A percentile compares a stretch with the other conserved stretches of the same genome.
These are phyloP conservation scores for Drosophila miranda DNA, from an alignment of 1,140 invertebrate genomes.

Conservation along the genomic window DNA sequence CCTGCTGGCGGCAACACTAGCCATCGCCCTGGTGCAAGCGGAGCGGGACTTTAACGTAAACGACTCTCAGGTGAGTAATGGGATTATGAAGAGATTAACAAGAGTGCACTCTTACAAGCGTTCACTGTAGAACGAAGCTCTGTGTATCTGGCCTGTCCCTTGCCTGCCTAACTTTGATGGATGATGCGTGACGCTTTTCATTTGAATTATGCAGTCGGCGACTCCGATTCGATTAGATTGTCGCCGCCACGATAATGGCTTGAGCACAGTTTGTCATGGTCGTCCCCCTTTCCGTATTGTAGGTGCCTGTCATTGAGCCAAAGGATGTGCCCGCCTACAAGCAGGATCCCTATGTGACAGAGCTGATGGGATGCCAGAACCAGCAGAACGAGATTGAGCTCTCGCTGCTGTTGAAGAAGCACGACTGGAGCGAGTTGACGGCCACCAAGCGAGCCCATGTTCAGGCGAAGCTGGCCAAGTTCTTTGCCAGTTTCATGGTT, in stretches of 20 bases:
- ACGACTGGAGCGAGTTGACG: constrained; percentile 75
- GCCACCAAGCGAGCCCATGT: constrained; percentile 65
- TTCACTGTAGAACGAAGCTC: background rate
- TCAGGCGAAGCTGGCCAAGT: constrained; percentile 75
- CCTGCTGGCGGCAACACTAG: constrained; percentile 19
- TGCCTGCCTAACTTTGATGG: constrained; percentile 60
- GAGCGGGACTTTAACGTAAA: constrained; percentile 80
- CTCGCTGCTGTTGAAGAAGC: constrained; percentile 69
- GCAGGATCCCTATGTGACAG: constrained; percentile 72
- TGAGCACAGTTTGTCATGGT: constrained; percentile 23
- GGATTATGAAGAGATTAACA: background rate
- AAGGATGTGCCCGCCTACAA: constrained; percentile 74
- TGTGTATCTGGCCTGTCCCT: constrained; percentile 8
- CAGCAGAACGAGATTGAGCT: constrained; percentile 74
- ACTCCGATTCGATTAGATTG: constrained; percentile 38
- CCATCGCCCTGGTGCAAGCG: constrained; percentile 28
- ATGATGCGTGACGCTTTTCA: constrained; percentile 55
- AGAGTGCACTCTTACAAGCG: too few species aligned
- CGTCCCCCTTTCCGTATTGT: constrained; percentile 13
- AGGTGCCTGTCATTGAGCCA: constrained; percentile 76
- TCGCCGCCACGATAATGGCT: background rate
- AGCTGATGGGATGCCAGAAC: constrained; percentile 74
- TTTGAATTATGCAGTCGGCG: constrained; percentile 37
- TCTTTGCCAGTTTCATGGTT: constrained; percentile 81
- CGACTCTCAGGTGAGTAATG: constrained; percentile 73